Conservation (phyloP, 1,140 invertebrate species). For the Neodiprion lecontei region DNA sequence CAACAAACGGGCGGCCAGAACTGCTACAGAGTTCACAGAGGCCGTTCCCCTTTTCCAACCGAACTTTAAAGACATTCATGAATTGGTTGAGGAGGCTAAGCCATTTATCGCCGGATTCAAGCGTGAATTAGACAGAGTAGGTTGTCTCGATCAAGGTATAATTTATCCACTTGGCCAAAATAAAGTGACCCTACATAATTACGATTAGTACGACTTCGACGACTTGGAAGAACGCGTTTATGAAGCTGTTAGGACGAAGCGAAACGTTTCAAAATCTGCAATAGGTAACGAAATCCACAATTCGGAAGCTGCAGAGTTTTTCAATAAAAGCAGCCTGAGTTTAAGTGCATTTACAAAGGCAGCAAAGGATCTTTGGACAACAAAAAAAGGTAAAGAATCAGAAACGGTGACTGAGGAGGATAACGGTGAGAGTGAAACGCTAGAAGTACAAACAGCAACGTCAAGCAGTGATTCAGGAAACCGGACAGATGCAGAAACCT, state of each 20-base stretch:
- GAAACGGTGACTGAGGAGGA: not conserved
- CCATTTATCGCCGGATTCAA: constrained; percentile 45
- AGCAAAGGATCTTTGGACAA: not conserved
- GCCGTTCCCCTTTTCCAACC: constrained; percentile 18
- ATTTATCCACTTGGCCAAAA: too few relatives aligned
- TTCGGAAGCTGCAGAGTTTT: too few relatives aligned
- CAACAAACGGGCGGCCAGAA: constrained; percentile 32
- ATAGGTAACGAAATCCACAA: too few relatives aligned
- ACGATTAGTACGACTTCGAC: not conserved
- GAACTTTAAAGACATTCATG: constrained; percentile 26
- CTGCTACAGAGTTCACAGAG: not conserved
- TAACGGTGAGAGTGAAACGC: not conserved
- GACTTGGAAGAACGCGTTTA: not conserved
- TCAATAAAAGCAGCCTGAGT: too few relatives aligned
- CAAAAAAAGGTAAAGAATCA: not conserved
- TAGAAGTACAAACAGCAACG: not conserved
- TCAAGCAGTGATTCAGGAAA: not conserved
- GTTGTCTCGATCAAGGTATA: too few relatives aligned
- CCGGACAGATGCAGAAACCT: constrained; percentile 29
- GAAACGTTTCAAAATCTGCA: not conserved
- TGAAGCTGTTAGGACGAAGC: not conserved
- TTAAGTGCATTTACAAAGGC: too few relatives aligned
- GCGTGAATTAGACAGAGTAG: constrained; percentile 36
- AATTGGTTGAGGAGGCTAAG: constrained; percentile 27
- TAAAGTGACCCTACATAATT: too few relatives aligned